phyloP scores from a whole-genome alignment of 2,888 invertebrate genomes.

The Oscheius sp. region DNA sequence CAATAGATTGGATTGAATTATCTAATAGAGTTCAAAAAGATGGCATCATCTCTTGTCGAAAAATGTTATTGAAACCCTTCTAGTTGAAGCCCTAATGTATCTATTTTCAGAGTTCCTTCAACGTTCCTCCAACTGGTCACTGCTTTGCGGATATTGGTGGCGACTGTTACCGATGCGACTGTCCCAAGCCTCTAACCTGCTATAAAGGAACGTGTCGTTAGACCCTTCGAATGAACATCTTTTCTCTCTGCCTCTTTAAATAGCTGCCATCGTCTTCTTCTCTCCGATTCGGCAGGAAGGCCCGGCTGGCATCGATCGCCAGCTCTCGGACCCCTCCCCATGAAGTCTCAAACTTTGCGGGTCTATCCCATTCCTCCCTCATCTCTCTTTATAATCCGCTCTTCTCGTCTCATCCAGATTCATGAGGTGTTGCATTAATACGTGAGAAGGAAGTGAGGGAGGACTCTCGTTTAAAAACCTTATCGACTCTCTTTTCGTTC shows the following conservation, averaged over 20 bases:
- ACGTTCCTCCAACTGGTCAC: slow-evolving; percentile 50
- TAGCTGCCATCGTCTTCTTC: slow-evolving; percentile 21
- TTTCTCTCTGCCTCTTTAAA: neutral
- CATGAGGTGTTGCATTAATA: neutral
- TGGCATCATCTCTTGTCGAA: no score
- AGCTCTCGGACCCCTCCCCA: slow-evolving; percentile 8
- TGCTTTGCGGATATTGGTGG: slow-evolving; percentile 44
- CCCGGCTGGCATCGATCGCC: slow-evolving; percentile 21
- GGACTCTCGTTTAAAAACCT: neutral
- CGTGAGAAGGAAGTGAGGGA: no score
- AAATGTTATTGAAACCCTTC: no score
- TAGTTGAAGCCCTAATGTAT: neutral
- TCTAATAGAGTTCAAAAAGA: no score
- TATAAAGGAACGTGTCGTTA: slow-evolving; percentile 51
- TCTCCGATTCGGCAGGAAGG: slow-evolving; percentile 17
- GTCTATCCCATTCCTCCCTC: neutral
- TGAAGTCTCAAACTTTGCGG: slow-evolving; percentile 7
- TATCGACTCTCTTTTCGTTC: neutral
- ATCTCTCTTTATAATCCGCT: neutral
- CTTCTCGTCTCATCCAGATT: slow-evolving; percentile 11
- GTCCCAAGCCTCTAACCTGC: slow-evolving; percentile 46
- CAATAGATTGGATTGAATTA: no score
- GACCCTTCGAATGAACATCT: neutral
- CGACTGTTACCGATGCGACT: slow-evolving; percentile 54
- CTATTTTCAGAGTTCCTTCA: slow-evolving; percentile 40